Base-by-base conservation (phyloP, 2,113 vertebrate genomes). In the Chloropsis cyanopogon region DNA sequence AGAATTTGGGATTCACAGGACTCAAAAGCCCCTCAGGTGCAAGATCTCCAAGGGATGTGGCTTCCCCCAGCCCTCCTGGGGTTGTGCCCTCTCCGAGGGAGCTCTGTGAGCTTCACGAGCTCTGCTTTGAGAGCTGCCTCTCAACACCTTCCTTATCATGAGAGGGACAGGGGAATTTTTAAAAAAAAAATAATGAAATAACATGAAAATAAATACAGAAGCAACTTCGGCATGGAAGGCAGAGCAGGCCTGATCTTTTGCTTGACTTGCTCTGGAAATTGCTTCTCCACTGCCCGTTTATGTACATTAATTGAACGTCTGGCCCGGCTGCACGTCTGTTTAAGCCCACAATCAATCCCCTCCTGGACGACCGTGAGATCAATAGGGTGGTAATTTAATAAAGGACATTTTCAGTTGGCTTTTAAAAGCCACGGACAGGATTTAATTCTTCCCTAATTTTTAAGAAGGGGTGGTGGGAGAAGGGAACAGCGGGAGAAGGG, bases 341-440 rank as follows among this genome's bases (percentile, higher is more conserved):
- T 97, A 97, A 97, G 93, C 79, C 93, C 92, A 90, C 96, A 93
- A 91, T 97, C 96, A 96, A 96, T 93, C 93, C 73, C 57, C 90
- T 77, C 88, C 82, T 13, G 39, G 85, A 92, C 77, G 71, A 69
- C 90, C 90, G 86, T 10, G 68, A 56, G 93, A 97, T 97, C 96
- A 95, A 96, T 97, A 94, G 83, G 68, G 84, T 76, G 89, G 93
- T 96, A 94, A 97, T 97, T 95, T 88, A 97, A 97, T 97, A 97
- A 97, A 94, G 87, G 83, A 87, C 85, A 84, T 83, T 94, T 96
- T 70, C 80, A 80, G 77, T 41, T 72, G 73, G 42, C 39, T 96
- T 86, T 84, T 70, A n/a, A 84, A 87, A 92, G 84, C 70, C 80
- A 81, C 46, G 42, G 77, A 71, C 1, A n/a, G 52, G 91, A 59